Evolutionary conservation across 2,888 invertebrate genomes (phyloP), one percentile per base, ranked within the genome.

Genomic region (Notodonta ziczac): DNA sequence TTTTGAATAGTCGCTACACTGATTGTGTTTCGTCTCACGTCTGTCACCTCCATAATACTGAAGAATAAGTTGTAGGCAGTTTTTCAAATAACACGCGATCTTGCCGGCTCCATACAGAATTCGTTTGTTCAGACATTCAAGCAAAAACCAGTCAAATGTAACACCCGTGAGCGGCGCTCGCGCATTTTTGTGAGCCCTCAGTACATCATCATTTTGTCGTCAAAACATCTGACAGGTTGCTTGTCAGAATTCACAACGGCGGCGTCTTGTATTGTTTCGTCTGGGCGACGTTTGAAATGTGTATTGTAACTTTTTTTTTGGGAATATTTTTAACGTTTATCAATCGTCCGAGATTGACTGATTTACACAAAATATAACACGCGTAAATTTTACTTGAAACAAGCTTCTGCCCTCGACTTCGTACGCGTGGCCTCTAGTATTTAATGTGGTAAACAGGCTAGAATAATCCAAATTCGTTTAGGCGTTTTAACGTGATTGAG

Each of bases 141-240:
- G 7, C 13, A 48, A 53, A 53, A 48, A 53, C 56, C 6, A 56
- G 48, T 53, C 46, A 55, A 51, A 24, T 16, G 24, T 24, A 52
- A 52, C 24, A 5, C 52, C 35, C 52, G 46, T 24, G 32, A 59
- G 46, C 50, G 53, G 46, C 59, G 42, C 56, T 63, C 63, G 65
- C 62, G 67, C 70, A 67, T 70, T 62, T 67, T 67, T 67, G 67
- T 64, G 62, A 60, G 51, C 51, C 12, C 67, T 70, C 70, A 65
- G 58, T 61, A 65, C 10, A 61, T 70, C 70, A 67, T 62, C 65
- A 70, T 70, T 61, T 61, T 61, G 60, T 62, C 60, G 60, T 55
- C 48, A 52, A 59, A 60, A 50, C 57, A 62, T 57, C 12, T 67
- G 64, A 24, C 70, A 62, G 44, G 9, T 57, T 40, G 58, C 51